Base-by-base conservation (phyloP, 2,113 vertebrate genomes). In the Limnothrissa miodon region DNA sequence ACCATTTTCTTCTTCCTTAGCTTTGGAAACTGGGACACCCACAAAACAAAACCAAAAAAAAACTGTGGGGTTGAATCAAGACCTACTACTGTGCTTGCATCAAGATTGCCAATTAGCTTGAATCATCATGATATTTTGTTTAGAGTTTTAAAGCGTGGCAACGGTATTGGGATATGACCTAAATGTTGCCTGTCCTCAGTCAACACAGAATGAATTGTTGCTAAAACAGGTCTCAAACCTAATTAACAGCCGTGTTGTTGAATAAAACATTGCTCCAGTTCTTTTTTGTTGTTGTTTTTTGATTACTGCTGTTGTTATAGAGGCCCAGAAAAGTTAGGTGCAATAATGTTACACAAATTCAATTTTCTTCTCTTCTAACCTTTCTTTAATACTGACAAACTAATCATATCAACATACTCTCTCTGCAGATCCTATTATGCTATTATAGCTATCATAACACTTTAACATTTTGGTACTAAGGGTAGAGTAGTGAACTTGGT, bases 231-330 rank as follows among this genome's bases (percentile, higher is more conserved):
- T 74, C 66, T 74, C 25, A 74, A 33, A 39, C 66, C 66, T 74
- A 74, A 74, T 74, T 74, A 74, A 74, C 66, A 74, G 66, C 15
- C 29, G 10, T 74, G 66, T 74, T 74, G 66, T 33, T 74, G 66
- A 74, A 74, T 74, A 74, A 74, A 74, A 74, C 66, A 74, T 74
- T 74, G 66, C 66, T 74, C 66, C 66, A 74, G 66, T 74, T 74
- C 15, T 74, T 36, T 39, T 74, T 2, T 4, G 2, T 42, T 42
- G 2, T 42, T 42, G 2, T 42, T 42, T 42, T 42, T 42, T 42
- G 42, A n/a, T n/a, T n/a, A n/a, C 2, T 74, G 29, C 33, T 39
- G 11, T 66, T 25, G n/a, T 66, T 25, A 74, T 21, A 39, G 33
- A 74, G 33, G 66, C 66, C 66, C 66, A 74, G 33, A 74, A 74